Conservation (phyloP, 2,113 vertebrate genomes). For the Macrotus californicus region DNA sequence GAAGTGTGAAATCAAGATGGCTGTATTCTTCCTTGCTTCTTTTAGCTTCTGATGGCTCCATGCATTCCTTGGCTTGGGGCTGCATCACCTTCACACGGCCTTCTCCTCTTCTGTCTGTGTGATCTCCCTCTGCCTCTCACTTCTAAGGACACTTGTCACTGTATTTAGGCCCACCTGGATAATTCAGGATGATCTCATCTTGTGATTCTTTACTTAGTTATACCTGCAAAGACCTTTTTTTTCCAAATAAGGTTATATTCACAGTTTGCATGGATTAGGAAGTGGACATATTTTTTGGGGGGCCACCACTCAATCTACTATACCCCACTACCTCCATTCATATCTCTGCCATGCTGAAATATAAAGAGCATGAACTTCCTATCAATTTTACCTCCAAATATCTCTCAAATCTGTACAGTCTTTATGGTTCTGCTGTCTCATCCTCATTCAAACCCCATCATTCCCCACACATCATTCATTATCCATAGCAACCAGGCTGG, state of each 20-base stretch:
- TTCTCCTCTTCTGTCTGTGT: neutral
- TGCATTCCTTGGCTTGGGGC: neutral
- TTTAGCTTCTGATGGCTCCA: neutral
- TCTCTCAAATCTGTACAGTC: neutral
- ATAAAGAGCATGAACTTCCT: neutral
- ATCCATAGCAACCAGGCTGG: neutral
- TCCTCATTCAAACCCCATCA: neutral
- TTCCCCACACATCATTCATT: neutral
- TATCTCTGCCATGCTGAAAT: neutral
- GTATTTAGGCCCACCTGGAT: neutral
- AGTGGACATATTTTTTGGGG: neutral
- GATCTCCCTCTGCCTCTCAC: neutral
- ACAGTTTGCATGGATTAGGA: neutral
- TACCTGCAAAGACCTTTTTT: slow-evolving; percentile 6
- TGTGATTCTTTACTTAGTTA: neutral
- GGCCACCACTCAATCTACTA: neutral
- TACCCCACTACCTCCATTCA: neutral
- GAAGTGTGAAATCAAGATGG: slow-evolving; percentile 1
- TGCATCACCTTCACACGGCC: neutral
- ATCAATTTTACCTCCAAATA: neutral
- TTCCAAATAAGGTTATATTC: neutral
- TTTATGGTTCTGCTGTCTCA: neutral
- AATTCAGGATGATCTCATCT: neutral
- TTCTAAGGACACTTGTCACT: neutral
- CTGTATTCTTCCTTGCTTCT: neutral